phyloP scores from a whole-genome alignment of 1,140 invertebrate species.

The Lethocerus indicus region DNA sequence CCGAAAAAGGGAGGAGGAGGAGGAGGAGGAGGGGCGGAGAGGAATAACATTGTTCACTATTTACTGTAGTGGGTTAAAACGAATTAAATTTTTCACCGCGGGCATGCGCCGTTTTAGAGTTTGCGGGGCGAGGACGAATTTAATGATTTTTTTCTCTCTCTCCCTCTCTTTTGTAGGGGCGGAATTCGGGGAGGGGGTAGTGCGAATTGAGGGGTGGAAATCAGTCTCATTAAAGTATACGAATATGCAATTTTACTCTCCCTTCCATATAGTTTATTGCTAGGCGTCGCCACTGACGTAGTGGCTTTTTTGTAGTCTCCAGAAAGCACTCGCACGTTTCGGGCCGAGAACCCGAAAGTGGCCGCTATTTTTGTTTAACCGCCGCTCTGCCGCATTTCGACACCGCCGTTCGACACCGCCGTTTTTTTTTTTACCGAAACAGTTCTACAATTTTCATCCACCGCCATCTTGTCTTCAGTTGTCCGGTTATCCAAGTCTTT shows the following conservation, averaged over 20 bases:
- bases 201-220: slow-evolving; percentile 16
- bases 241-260: slow-evolving; percentile 23
- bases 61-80: slow-evolving; percentile 23
- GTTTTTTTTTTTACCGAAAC: too few relatives aligned
- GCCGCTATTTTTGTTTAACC: too few relatives aligned
- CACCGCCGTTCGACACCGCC: too few relatives aligned
- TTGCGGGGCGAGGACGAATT: slow-evolving; percentile 20
- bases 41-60: slow-evolving; percentile 23
- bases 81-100: slow-evolving; percentile 23
- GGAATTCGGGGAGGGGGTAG: slow-evolving; percentile 13
- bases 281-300: slow-evolving; percentile 15
- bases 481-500: too few relatives aligned
- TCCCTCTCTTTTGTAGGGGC: slow-evolving; percentile 17
- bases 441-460: too few relatives aligned
- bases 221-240: slow-evolving; percentile 22
- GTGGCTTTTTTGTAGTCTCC: too few relatives aligned
- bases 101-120: slow-evolving; percentile 20
- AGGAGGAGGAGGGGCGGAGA: slow-evolving; percentile 7
- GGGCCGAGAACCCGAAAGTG: too few relatives aligned
- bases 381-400: too few relatives aligned
- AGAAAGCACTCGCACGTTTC: too few relatives aligned
- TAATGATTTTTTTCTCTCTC: slow-evolving; percentile 22
- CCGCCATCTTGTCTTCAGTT: too few relatives aligned
- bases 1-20: too few relatives aligned
- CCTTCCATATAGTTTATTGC: slow-evolving; percentile 20